Base-by-base conservation (phyloP, 2,888 invertebrate species). In the Megalurothrips usitatus region DNA sequence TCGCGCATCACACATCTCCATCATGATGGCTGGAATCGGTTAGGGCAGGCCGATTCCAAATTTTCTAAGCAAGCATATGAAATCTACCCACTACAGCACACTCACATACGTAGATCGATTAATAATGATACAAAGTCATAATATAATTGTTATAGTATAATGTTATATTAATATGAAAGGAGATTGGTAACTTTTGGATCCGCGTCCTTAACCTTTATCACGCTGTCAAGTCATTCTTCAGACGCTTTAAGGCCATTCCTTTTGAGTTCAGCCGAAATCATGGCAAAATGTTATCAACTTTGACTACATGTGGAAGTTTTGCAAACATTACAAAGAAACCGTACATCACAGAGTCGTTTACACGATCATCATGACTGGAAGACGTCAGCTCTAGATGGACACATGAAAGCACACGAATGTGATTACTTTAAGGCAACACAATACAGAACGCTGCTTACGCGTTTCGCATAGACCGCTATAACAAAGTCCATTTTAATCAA, bases 401-500 rank as follows among this genome's bases (percentile, higher is more conserved):
- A 6, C 34, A 6, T 43, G 34, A 43, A 43, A 43, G 34, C 34
- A 43, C 34, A 43, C 34, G 34, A 43, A 43, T 43, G 34, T 43
- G 34, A 43, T 43, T 43, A 43, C 34, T 43, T 43, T 4, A 43
- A 43, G 34, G 34, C 34, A 43, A 43, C 34, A 43, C 6, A 43
- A 43, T 43, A 43, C 34, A 43, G 34, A 43, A 43, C 34, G 34
- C 6, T 43, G 34, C 34, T 43, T 43, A 43, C 34, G 34, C 34
- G 34, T 58, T 19, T 58, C 58, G 58, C 58, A 19, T 58, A 58
- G 58, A 58, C 58, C 17, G 58, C 58, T 58, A 6, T 19, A 17
- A 58, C 58, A 58, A 75, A 75, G 68, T 75, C 68, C 23, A 75
- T 75, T 75, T 43, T 75, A 75, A n/a, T 75, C 68, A 75, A 75